A percentile compares a stretch with the other conserved stretches of the same genome.
phyloP scores from a whole-genome alignment of 2,113 vertebrate species.

The Scopus umbretta region DNA sequence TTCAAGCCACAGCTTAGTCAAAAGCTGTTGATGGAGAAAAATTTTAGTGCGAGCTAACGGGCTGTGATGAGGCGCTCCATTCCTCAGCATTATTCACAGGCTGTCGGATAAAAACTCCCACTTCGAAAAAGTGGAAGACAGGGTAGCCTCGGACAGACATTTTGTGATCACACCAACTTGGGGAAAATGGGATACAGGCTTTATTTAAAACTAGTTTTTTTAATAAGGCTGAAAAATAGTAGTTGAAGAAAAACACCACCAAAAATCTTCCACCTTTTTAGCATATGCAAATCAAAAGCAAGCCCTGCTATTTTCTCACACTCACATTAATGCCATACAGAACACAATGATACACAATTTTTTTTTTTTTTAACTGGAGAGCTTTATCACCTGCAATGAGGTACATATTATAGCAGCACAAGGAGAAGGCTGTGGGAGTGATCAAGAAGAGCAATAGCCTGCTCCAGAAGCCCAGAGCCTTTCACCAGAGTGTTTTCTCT shows the following conservation, averaged over 20 bases:
- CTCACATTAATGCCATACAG: neutral
- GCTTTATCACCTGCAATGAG: neutral
- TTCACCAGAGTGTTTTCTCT: neutral
- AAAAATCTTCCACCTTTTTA: neutral
- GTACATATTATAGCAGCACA: rapidly evolving
- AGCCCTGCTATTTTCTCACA: neutral
- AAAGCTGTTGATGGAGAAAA: neutral
- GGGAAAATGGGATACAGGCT: neutral
- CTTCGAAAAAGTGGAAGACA: neutral
- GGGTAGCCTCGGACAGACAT: neutral
- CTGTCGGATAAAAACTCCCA: neutral
- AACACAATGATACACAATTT: no score
- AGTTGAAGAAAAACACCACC: neutral
- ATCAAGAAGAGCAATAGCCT: neutral
- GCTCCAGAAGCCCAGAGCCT: neutral
- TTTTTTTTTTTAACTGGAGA: neutral
- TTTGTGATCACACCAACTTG: neutral
- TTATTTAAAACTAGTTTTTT: neutral
- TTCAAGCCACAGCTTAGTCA: neutral
- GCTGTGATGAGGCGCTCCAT: neutral
- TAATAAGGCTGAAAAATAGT: neutral
- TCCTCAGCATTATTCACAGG: neutral
- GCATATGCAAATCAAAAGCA: neutral
- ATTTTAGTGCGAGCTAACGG: neutral
- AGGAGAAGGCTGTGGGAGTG: neutral